These are phyloP conservation scores for Oncorhynchus mykiss DNA, from an alignment of 2,113 vertebrate genomes.

Conservation along the genomic window DNA sequence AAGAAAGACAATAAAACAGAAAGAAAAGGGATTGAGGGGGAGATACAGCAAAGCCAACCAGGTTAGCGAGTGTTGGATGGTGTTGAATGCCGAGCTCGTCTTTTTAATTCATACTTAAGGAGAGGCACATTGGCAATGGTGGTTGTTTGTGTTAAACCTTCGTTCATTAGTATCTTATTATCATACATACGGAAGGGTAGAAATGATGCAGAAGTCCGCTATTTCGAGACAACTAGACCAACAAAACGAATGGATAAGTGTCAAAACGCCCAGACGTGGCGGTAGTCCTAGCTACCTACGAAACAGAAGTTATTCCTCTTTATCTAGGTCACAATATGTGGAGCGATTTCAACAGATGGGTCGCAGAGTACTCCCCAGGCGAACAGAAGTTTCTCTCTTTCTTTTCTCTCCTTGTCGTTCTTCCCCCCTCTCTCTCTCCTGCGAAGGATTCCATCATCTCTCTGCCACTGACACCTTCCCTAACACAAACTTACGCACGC, in stretches of 20 bases:
- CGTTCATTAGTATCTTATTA: conserved; percentile 42
- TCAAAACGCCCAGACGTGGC: conserved; percentile 61
- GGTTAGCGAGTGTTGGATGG: neutral
- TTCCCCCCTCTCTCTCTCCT: conserved; percentile 36
- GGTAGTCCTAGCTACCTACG: conserved; percentile 60
- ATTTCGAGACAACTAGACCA: conserved; percentile 74
- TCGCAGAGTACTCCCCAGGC: conserved; percentile 74
- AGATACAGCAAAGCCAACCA: conserved; percentile 20
- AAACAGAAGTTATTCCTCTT: conserved; percentile 67
- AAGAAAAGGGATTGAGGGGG: conserved; percentile 46
- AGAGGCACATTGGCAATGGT: neutral
- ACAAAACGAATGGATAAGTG: conserved; percentile 76
- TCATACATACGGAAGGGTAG: conserved; percentile 54
- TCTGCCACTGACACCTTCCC: conserved; percentile 29
- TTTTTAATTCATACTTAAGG: neutral
- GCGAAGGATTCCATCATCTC: conserved; percentile 54
- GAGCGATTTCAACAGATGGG: conserved; percentile 81
- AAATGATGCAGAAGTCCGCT: conserved; percentile 69
- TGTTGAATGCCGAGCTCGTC: neutral
- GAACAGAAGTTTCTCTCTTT: conserved; percentile 73
- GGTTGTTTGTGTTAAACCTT: conserved; percentile 18
- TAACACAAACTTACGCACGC: conserved; percentile 14
- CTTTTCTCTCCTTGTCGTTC: conserved; percentile 43
- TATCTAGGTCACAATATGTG: conserved; percentile 83
- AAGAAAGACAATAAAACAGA: conserved; percentile 50